These are phyloP conservation scores for Xenotilapia longispinis DNA, from an alignment of 2,113 vertebrate genomes.

Conservation along the genomic window DNA sequence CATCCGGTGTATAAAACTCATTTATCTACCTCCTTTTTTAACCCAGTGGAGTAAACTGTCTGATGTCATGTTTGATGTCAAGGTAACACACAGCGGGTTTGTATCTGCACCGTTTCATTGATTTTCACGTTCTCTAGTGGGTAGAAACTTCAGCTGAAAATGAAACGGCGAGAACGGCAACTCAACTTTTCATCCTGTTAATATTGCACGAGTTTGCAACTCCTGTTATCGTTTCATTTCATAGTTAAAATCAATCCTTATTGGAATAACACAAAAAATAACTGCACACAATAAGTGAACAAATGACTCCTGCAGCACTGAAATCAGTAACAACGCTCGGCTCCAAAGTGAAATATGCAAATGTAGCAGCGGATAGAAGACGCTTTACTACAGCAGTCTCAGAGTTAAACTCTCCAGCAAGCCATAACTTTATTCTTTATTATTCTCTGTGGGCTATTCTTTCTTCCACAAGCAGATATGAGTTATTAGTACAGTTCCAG, in stretches of 20 bases:
- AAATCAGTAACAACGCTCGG: background rate
- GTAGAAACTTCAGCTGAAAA: background rate
- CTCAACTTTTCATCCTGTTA: background rate
- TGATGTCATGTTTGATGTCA: background rate
- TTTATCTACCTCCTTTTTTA: background rate
- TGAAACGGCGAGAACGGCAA: background rate
- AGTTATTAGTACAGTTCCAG: background rate
- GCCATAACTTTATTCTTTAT: background rate
- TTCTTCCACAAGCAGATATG: background rate
- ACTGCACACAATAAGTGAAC: background rate
- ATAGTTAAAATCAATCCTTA: background rate
- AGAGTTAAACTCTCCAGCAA: background rate
- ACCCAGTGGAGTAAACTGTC: background rate
- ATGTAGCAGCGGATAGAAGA: background rate
- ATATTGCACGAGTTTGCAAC: background rate
- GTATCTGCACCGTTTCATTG: background rate
- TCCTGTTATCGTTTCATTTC: background rate
- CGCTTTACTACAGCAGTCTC: background rate
- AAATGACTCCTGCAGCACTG: background rate
- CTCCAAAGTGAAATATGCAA: background rate
- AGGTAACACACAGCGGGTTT: background rate
- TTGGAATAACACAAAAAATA: background rate
- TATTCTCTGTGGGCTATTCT: background rate
- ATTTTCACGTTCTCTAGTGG: background rate
- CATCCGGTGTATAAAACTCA: accelerated